Evolutionary conservation across 2,888 invertebrate species (phyloP), one percentile per base, ranked within the genome.

Genomic region (Melanchra persicariae): DNA sequence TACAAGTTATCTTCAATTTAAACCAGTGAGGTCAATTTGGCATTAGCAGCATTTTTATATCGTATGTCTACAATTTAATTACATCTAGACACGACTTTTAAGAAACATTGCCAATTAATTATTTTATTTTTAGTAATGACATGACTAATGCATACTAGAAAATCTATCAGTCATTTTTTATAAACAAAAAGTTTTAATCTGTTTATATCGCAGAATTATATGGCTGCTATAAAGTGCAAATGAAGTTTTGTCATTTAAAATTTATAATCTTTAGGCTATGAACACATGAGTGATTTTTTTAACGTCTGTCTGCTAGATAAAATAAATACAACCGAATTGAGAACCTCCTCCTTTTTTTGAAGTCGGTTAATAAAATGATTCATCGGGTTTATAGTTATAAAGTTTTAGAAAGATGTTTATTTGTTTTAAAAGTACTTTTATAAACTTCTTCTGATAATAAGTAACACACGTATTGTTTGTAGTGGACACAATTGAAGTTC

Each of bases 201-300:
- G 66, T 63, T 68, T 66, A 66, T 60, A 62, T 62, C 63, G 34
- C 30, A 58, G 9, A 70, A 54, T 81, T 81, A 76, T 81, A 70
- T 54, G 26, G 51, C 57, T 17, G 45, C 64, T 59, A 74, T 76
- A 81, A 84, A 77, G 65, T 60, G 62, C 70, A 75, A 82, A 82
- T 83, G 62, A 77, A 80, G 68, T 76, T 74, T 69, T 61, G 54
- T 74, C 57, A 64, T 55, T 43, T 62, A 71, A 66, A 72, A 66
- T 57, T 51, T 72, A 66, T 66, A 73, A 74, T 70, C 30, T 9
- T 63, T 68, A 65, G 22, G 67, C 65, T 60, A 34, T 15, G 58
- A 49, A 54, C 51, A 34, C 67, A 68, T 24, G 68, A 57, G 30
- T 30, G 65, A 30, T 55, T 54, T 67, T 77, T 60, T 43, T 1